Evolutionary conservation across 2,797 vertebrate genomes (phyloP).

Genomic region (Chanos chanos): DNA sequence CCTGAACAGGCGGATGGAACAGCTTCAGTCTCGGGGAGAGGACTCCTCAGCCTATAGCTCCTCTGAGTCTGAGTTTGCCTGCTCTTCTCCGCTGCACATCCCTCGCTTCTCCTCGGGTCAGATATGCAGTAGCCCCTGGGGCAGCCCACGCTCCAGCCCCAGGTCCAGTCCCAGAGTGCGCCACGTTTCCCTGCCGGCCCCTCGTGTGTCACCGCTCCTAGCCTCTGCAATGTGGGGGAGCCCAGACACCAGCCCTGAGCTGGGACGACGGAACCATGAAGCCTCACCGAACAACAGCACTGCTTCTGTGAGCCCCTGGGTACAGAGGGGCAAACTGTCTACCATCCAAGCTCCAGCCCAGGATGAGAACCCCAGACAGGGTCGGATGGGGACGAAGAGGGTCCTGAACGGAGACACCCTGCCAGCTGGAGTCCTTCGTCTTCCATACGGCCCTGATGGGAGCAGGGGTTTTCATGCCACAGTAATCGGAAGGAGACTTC

Average conservation of each 20-base stretch:
- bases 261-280: constrained; percentile 19
- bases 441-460: constrained; percentile 45
- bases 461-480: constrained; percentile 40
- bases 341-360: constrained; percentile 1
- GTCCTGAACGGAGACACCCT: constrained; percentile 18
- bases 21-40: constrained; percentile 37
- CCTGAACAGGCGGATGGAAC: constrained; percentile 37
- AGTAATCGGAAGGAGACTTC: constrained; percentile 28
- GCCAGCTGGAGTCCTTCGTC: constrained; percentile 37
- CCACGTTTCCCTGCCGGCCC: constrained; percentile 1
- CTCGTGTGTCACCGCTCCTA: constrained; percentile 30
- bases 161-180: constrained; percentile 29
- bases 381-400: constrained; percentile 22
- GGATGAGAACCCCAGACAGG: not conserved
- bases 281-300: not conserved
- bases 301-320: constrained; percentile 18
- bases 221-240: constrained; percentile 37
- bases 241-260: constrained; percentile 42
- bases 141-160: constrained; percentile 27
- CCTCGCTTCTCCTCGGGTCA: constrained; percentile 21
- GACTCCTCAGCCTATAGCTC: constrained; percentile 46
- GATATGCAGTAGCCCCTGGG: constrained; percentile 20
- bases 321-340: constrained; percentile 31
- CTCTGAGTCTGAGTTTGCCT: constrained; percentile 43
- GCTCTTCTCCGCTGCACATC: constrained; percentile 32